These are phyloP conservation scores for Heterodera filipjevi DNA, from an alignment of 2,888 invertebrate genomes.

Conservation along the genomic window DNA sequence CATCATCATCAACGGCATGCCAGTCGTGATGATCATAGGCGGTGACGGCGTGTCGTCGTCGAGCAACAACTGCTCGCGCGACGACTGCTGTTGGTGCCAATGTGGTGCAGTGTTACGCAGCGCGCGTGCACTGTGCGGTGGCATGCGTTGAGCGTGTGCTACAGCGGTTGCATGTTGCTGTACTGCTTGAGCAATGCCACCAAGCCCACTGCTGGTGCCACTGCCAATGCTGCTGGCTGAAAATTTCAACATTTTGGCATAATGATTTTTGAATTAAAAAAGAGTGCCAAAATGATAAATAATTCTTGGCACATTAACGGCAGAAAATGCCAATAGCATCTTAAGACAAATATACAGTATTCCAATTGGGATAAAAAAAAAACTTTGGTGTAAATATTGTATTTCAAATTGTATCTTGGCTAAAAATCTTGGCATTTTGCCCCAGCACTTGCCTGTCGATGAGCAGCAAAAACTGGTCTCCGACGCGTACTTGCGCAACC, in stretches of 20 bases:
- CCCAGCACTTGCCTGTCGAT: slow-evolving; percentile 37
- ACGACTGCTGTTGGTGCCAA: slow-evolving; percentile 21
- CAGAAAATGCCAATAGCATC: no score
- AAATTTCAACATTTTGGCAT: neutral
- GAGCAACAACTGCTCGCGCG: slow-evolving; percentile 2
- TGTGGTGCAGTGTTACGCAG: neutral
- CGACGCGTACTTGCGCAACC: slow-evolving; percentile 59
- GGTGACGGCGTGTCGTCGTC: slow-evolving; percentile 35
- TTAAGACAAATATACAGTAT: no score
- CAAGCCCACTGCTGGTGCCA: slow-evolving; percentile 15
- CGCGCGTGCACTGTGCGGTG: neutral
- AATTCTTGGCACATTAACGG: no score
- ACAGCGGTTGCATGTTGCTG: neutral
- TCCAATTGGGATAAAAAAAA: no score
- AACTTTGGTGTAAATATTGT: no score
- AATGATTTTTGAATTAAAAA: neutral
- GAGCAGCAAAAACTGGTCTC: slow-evolving; percentile 53
- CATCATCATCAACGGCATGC: slow-evolving; percentile 1
- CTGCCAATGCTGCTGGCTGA: slow-evolving; percentile 42
- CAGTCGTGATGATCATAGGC: slow-evolving; percentile 33
- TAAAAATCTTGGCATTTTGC: neutral
- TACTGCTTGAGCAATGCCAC: neutral
- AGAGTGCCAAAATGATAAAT: neutral
- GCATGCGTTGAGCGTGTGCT: neutral
- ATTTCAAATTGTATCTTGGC: no score